Evolutionary conservation across 2,888 invertebrate species (phyloP).

Genomic region (Metalampra italica): DNA sequence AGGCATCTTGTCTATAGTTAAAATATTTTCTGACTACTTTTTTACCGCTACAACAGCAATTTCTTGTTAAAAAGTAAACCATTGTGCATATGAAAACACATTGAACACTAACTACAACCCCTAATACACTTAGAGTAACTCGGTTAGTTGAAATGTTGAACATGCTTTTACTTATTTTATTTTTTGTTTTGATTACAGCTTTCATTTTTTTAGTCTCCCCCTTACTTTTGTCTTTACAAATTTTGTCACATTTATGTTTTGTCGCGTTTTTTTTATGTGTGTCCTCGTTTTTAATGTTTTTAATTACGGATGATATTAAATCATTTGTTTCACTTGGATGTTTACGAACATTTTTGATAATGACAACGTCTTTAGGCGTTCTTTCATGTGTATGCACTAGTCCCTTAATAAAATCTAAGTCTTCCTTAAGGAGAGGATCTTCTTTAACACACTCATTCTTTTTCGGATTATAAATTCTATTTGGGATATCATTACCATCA

Average conservation of each 20-base stretch:
- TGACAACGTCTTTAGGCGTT: constrained; percentile 37
- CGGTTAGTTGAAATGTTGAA: constrained; percentile 20
- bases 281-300: no score
- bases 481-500: constrained; percentile 23
- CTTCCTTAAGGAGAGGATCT: constrained; percentile 32
- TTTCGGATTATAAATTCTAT: constrained; percentile 39
- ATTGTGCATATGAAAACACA: constrained; percentile 49
- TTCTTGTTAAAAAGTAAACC: constrained; percentile 37
- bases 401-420: constrained; percentile 43
- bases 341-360: constrained; percentile 24
- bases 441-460: constrained; percentile 42
- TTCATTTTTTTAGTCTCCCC: neutral
- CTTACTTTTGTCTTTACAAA: neutral
- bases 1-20: constrained; percentile 54
- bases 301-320: no score
- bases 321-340: neutral
- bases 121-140: constrained; percentile 32
- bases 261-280: no score
- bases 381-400: constrained; percentile 21
- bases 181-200: neutral
- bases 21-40: constrained; percentile 46
- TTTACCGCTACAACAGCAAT: constrained; percentile 31
- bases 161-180: neutral
- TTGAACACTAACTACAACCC: constrained; percentile 38
- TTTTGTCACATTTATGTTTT: neutral